Percentiles rank a stretch among this genome's conserved stretches.
Evolutionary conservation across 2,113 vertebrate species (phyloP).

Genomic region (Ptilorrhoa leucosticta): DNA sequence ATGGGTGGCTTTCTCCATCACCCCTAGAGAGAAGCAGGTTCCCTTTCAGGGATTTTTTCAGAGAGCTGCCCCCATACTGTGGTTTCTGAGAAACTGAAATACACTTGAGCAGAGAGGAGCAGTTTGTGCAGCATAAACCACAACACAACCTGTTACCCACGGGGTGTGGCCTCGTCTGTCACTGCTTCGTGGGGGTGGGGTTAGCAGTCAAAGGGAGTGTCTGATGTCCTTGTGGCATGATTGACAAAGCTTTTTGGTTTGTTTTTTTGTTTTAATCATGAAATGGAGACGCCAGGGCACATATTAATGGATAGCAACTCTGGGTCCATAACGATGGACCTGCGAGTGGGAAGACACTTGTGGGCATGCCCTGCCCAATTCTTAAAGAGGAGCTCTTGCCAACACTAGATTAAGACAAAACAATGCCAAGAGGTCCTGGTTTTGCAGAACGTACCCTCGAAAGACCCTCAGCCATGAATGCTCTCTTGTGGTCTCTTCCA

Average conservation of each 20-base stretch:
- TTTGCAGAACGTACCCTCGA: neutral
- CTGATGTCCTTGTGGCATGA: neutral
- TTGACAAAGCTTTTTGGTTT: neutral
- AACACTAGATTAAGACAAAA: neutral
- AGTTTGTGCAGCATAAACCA: neutral
- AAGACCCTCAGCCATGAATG: neutral
- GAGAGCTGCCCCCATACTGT: neutral
- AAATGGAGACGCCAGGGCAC: accelerated
- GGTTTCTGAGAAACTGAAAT: neutral
- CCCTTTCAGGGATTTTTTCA: neutral
- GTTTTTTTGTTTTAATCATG: neutral
- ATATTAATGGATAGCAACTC: neutral
- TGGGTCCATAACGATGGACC: neutral
- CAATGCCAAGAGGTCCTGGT: neutral
- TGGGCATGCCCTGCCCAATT: neutral
- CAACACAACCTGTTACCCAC: neutral
- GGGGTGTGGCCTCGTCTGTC: neutral
- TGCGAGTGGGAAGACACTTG: neutral
- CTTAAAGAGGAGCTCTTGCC: neutral
- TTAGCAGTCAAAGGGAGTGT: neutral
- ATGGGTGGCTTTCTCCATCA: neutral
- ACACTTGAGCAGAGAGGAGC: neutral
- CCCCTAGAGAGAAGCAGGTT: neutral
- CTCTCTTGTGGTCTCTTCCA: neutral
- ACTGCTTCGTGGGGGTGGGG: neutral